Evolutionary conservation across 2,797 vertebrate genomes (phyloP).

Genomic region (Erpetoichthys calabaricus): DNA sequence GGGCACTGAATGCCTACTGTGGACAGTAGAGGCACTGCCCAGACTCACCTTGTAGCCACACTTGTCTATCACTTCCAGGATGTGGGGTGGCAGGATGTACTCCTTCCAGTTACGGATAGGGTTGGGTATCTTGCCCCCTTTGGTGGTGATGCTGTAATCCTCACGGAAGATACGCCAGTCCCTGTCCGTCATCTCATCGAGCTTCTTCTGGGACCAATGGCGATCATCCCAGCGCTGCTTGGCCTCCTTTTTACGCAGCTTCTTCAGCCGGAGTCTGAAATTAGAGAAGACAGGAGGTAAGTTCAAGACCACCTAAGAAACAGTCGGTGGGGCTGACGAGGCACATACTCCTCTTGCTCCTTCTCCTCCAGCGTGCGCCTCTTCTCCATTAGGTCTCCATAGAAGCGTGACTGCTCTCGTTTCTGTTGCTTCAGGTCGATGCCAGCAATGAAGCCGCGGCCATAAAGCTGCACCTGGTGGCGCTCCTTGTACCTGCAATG

Average conservation of each 20-base stretch:
- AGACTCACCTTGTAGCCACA: slow-evolving; percentile 86
- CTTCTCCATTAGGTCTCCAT: slow-evolving; percentile 94
- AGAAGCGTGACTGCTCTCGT: slow-evolving; percentile 87
- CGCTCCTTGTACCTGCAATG: slow-evolving; percentile 80
- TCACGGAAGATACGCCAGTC: slow-evolving; percentile 96
- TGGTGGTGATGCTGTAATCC: slow-evolving; percentile 97
- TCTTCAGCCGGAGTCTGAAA: slow-evolving; percentile 71
- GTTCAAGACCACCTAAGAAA: background rate
- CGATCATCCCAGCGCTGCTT: slow-evolving; percentile 96
- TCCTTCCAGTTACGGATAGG: slow-evolving; percentile 97
- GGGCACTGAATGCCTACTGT: background rate
- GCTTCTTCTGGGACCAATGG: slow-evolving; percentile 98
- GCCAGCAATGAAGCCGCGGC: slow-evolving; percentile 87
- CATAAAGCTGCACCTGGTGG: slow-evolving; percentile 84
- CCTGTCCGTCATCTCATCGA: slow-evolving; percentile 95
- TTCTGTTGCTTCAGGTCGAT: slow-evolving; percentile 97
- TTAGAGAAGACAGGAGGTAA: accelerated
- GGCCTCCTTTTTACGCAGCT: slow-evolving; percentile 90
- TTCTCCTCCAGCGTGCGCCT: slow-evolving; percentile 88
- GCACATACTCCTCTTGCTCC: slow-evolving; percentile 87
- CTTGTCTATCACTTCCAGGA: slow-evolving; percentile 93
- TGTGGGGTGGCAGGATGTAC: slow-evolving; percentile 77
- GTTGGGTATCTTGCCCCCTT: slow-evolving; percentile 94
- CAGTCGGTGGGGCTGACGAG: background rate
- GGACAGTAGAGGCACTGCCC: background rate